Conservation (phyloP, 2,888 invertebrate genomes). For the Melieria picta region DNA sequence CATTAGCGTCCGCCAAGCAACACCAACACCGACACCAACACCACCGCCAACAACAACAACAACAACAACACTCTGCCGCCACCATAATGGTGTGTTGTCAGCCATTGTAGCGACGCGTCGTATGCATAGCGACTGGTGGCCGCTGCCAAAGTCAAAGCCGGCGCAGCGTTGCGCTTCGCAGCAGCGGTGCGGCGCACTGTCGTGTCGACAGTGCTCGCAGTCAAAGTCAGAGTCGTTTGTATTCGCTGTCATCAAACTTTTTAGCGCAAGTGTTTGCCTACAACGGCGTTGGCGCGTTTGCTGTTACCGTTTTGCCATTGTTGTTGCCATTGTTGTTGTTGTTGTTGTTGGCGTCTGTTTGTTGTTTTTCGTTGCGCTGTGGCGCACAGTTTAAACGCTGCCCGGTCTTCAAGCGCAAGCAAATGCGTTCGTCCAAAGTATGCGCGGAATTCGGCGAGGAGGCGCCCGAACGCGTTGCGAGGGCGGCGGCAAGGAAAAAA, state of each 20-base stretch:
- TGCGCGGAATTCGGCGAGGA: constrained; percentile 51
- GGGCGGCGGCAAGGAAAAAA: constrained; percentile 39
- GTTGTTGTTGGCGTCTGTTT: constrained; percentile 18
- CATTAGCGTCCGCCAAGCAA: constrained; percentile 18
- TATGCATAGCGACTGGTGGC: too few species aligned
- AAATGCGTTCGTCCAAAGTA: constrained; percentile 40
- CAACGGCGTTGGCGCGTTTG: background rate
- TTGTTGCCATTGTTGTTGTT: constrained; percentile 27
- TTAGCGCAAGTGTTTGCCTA: constrained; percentile 55
- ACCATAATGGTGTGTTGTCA: constrained; percentile 12
- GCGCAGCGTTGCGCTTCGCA: too few species aligned
- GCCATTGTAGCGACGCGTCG: background rate
- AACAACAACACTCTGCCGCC: constrained; percentile 10
- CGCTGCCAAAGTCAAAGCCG: too few species aligned
- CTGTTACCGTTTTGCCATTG: constrained; percentile 13
- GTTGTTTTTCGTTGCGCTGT: too few species aligned
- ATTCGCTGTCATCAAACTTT: constrained; percentile 61
- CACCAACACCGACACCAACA: constrained; percentile 22
- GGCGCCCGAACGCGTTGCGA: background rate
- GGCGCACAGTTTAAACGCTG: background rate
- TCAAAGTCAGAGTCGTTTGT: background rate
- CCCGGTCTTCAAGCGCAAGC: constrained; percentile 31
- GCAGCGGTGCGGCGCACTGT: too few species aligned
- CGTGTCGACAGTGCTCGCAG: too few species aligned
- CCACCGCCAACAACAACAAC: constrained; percentile 20